Conservation (phyloP, 1,140 invertebrate genomes). For the Aleiodes sp. region DNA sequence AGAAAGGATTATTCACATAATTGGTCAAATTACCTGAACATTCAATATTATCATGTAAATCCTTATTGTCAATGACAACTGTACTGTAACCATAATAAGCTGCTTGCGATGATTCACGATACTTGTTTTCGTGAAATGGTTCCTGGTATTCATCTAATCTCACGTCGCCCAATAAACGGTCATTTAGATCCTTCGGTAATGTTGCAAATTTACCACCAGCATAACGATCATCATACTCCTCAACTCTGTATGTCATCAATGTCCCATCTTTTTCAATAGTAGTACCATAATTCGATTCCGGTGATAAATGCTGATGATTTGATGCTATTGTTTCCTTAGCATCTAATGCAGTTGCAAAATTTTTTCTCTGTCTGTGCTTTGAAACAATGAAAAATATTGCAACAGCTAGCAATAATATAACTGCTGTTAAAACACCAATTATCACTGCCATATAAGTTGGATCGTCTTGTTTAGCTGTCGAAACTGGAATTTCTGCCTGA, state of each 20-base stretch:
- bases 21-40: constrained; percentile 58
- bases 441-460: constrained; percentile 74
- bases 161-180: constrained; percentile 61
- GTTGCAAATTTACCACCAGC: constrained; percentile 61
- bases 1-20: neutral
- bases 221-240: constrained; percentile 63
- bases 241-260: constrained; percentile 62
- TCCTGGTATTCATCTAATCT: constrained; percentile 68
- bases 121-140: constrained; percentile 66
- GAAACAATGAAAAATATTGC: constrained; percentile 71
- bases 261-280: constrained; percentile 61
- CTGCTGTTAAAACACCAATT: constrained; percentile 72
- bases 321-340: constrained; percentile 60
- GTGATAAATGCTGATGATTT: constrained; percentile 62
- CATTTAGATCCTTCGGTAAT: constrained; percentile 61
- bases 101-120: constrained; percentile 62
- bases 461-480: constrained; percentile 64
- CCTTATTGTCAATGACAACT: constrained; percentile 67
- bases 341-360: constrained; percentile 65
- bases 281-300: constrained; percentile 62
- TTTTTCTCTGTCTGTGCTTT: constrained; percentile 70
- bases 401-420: constrained; percentile 70
- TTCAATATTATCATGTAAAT: constrained; percentile 64
- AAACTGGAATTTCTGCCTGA: constrained; percentile 60
- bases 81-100: constrained; percentile 69